Conservation (phyloP, 2,888 invertebrate genomes). For the Scaptomyza caliginosa region DNA sequence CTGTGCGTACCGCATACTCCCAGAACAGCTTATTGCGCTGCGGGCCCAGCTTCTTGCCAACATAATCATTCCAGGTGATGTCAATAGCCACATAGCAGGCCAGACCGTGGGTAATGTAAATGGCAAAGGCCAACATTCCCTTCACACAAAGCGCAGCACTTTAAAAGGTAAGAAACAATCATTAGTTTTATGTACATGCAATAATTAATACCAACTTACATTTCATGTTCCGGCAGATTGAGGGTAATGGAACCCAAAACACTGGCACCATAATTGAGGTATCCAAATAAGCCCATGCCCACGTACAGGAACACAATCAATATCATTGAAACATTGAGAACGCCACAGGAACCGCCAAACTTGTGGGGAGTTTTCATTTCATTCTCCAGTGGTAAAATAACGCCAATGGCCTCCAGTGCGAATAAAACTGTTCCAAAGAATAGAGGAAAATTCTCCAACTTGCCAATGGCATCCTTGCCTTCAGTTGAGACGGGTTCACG, state of each 20-base stretch:
- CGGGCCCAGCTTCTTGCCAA: constrained; percentile 86
- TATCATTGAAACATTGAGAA: constrained; percentile 93
- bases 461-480: constrained; percentile 87
- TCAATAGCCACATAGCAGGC: constrained; percentile 98
- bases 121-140: constrained; percentile 90
- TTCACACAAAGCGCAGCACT: constrained; percentile 90
- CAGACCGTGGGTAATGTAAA: constrained; percentile 95
- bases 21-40: constrained; percentile 87
- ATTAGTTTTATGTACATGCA: not conserved
- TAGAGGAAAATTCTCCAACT: constrained; percentile 90
- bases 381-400: constrained; percentile 93
- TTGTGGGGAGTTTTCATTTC: constrained; percentile 94
- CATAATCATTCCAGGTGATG: constrained; percentile 94
- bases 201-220: constrained; percentile 85
- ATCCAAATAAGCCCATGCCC: constrained; percentile 95
- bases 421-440: constrained; percentile 98
- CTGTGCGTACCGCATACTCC: constrained; percentile 92
- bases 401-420: constrained; percentile 97
- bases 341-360: constrained; percentile 92
- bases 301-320: constrained; percentile 93
- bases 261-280: constrained; percentile 90
- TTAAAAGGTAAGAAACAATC: constrained; percentile 46
- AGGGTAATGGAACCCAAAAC: constrained; percentile 93
- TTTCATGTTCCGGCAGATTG: constrained; percentile 89
- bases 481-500: constrained; percentile 88